phyloP scores from a whole-genome alignment of 1,140 invertebrate genomes.

The Neocloeon triangulifer region DNA sequence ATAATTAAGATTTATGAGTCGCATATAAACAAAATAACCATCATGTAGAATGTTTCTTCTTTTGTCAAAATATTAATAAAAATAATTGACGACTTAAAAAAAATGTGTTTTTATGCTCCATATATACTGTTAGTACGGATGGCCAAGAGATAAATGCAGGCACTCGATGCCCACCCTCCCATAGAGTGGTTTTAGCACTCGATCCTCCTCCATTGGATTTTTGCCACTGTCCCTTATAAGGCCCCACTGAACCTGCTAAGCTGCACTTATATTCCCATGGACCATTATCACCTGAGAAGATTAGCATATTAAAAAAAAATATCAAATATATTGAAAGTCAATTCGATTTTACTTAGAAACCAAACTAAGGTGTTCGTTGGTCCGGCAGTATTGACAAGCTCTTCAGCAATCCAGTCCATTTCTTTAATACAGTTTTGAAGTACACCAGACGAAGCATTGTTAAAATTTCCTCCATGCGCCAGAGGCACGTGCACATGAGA shows the following conservation, averaged over 20 bases:
- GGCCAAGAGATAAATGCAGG: conserved; percentile 11
- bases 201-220: conserved; percentile 7
- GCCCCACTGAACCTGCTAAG: conserved; percentile 9
- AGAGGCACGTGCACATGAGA: conserved; percentile 10
- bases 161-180: conserved; percentile 11
- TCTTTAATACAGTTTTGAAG: conserved; percentile 7
- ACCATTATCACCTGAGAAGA: conserved; percentile 11
- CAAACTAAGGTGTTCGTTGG: conserved; percentile 8
- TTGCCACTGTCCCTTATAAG: conserved; percentile 9
- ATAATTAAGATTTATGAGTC: no score
- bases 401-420: conserved; percentile 8
- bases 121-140: conserved; percentile 5
- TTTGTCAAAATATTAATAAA: no score
- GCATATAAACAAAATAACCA: no score
- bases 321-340: not conserved
- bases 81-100: no score
- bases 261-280: conserved; percentile 10
- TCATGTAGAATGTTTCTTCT: no score
- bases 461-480: conserved; percentile 4
- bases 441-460: conserved; percentile 1
- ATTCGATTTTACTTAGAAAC: conserved; percentile 9
- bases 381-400: conserved; percentile 5
- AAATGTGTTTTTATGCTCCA: no score
- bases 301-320: not conserved
- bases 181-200: conserved; percentile 9